phyloP scores from a whole-genome alignment of 2,797 vertebrate species.

The Hoplostethus mediterraneus region DNA sequence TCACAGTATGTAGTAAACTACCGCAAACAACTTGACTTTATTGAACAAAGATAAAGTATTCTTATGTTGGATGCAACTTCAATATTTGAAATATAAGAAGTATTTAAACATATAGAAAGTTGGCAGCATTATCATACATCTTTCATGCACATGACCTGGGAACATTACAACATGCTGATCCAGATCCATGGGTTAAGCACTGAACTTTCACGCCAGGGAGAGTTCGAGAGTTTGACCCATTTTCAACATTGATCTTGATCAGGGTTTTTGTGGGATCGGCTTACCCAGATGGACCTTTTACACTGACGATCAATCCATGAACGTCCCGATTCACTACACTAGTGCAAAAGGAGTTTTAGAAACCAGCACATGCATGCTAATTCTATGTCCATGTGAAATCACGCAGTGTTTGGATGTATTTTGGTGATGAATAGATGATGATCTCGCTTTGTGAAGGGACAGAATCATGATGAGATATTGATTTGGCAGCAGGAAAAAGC shows the following conservation, averaged over 20 bases:
- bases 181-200: not conserved
- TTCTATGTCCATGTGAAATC: too few species aligned
- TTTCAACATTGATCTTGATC: too few species aligned
- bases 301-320: too few species aligned
- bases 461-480: constrained; percentile 3
- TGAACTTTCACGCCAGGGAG: too few species aligned
- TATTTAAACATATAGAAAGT: not conserved
- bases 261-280: too few species aligned
- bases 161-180: not conserved
- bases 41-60: not conserved
- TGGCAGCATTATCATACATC: not conserved
- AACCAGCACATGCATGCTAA: too few species aligned
- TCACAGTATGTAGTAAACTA: constrained; percentile 2
- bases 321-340: too few species aligned
- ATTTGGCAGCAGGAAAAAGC: not conserved
- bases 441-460: not conserved
- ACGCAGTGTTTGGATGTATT: not conserved
- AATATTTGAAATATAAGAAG: too few species aligned
- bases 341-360: too few species aligned
- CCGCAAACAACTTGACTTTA: not conserved
- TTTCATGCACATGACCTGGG: not conserved
- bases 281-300: too few species aligned
- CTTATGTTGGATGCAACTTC: not conserved
- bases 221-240: too few species aligned
- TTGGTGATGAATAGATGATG: not conserved